Evolutionary conservation across 2,888 invertebrate genomes (phyloP), one percentile per base, ranked within the genome.

Genomic region (Leptodirus hochenwartii): DNA sequence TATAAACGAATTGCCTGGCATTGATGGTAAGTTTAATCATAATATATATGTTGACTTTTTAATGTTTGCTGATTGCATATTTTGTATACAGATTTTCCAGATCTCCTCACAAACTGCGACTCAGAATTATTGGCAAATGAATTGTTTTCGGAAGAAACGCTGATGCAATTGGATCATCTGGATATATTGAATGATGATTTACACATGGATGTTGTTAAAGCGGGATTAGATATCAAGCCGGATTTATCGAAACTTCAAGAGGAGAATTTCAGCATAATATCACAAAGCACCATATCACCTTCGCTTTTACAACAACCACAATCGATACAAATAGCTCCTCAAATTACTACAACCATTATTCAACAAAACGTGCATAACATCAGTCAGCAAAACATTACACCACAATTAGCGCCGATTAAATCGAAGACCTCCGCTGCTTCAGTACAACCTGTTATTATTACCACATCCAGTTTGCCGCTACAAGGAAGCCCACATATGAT

Each of bases 81-180:
- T n/a, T n/a, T n/a, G n/a, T n/a, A n/a, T n/a, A n/a, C n/a, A n/a
- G n/a, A n/a, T n/a, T n/a, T 62, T 62, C 30, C 53, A 74, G 74
- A 74, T 53, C 61, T 74, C 27, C 53, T 76, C 15, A 64, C 64
- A 39, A 68, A 69, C 37, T 75, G 69, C 46, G 74, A 74, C 51
- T 69, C 58, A 37, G 74, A 72, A 46, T 60, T 74, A 37, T 60
- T 75, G 42, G 54, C 49, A 41, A 59, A 55, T 36, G 55, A 53
- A 30, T 45, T 66, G 9, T 65, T 66, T 38, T 54, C 51, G 5
- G 64, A 66, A 39, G 63, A 63, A 17, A 50, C 55, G 5, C 45
- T 65, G 4, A 51, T 59, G 22, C 46, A 47, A 9, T 59, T 62
- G 32, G 61, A 62, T 43, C 54, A 61, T 29, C 43, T 58, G 12